These are phyloP conservation scores for Trinorchestia longiramus DNA, from an alignment of 1,140 invertebrate species.

Conservation along the genomic window DNA sequence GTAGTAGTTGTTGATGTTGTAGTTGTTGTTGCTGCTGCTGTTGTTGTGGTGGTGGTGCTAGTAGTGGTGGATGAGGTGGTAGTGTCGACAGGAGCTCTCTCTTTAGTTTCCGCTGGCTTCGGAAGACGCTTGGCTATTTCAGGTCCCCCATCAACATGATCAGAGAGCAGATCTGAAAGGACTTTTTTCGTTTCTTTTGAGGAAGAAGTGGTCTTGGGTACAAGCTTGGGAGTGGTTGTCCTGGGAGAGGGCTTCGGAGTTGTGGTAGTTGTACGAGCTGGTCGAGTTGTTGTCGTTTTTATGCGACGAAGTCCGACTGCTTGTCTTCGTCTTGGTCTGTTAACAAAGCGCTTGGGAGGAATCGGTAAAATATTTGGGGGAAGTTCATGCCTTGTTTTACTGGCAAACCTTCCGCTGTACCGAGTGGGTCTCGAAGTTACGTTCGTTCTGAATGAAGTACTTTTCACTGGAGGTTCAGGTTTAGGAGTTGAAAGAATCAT, in stretches of 20 bases:
- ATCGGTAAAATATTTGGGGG: constrained; percentile 37
- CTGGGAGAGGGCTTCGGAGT: neutral
- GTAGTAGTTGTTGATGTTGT: neutral
- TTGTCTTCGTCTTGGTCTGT: constrained; percentile 5
- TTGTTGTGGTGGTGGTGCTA: neutral
- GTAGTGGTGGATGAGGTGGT: neutral
- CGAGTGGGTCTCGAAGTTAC: neutral
- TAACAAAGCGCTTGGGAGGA: constrained; percentile 1
- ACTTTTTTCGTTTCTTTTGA: neutral
- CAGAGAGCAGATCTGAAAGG: neutral
- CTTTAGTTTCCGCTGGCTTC: neutral
- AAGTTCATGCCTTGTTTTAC: constrained; percentile 40
- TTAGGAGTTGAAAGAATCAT: neutral
- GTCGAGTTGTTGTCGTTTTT: neutral
- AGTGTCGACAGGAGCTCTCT: neutral
- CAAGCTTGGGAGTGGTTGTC: constrained; percentile 14
- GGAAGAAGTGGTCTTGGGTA: neutral
- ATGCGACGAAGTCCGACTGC: neutral
- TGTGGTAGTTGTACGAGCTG: neutral
- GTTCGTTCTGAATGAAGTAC: neutral
- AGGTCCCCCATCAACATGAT: neutral
- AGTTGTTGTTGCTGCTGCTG: too few relatives aligned
- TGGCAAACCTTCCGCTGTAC: neutral
- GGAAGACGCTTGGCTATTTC: neutral
- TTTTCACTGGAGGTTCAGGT: neutral